A percentile compares a stretch with the other conserved stretches of the same genome.
Conservation (phyloP, 2,888 invertebrate genomes). For the Tigriopus californicus region DNA sequence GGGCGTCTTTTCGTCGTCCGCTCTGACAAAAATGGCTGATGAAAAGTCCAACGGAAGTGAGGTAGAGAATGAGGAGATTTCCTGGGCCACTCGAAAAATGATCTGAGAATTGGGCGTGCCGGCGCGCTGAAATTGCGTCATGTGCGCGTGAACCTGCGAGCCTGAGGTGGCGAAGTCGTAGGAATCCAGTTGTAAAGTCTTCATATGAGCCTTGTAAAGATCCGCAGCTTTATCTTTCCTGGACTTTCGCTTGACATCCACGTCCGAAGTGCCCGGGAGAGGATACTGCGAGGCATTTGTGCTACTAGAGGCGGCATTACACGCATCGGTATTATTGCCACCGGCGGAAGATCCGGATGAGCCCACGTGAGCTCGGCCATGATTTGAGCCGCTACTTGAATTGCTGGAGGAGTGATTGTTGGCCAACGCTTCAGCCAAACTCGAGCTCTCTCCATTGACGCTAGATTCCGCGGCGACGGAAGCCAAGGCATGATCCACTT, state of each 20-base stretch:
- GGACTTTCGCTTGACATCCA: background rate
- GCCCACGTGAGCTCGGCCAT: background rate
- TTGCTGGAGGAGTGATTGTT: too few relatives aligned
- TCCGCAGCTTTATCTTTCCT: background rate
- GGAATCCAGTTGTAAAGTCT: background rate
- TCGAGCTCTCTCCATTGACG: too few relatives aligned
- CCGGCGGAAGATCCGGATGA: background rate
- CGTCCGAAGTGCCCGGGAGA: background rate
- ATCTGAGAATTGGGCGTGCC: background rate
- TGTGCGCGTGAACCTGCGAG: background rate
- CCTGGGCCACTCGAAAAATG: constrained; percentile 59
- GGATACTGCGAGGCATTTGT: background rate
- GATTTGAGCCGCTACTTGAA: background rate
- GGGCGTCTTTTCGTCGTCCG: constrained; percentile 79
- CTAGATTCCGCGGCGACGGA: too few relatives aligned
- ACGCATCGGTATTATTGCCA: background rate
- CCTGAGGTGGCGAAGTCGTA: background rate
- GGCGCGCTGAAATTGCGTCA: background rate
- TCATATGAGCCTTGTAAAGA: background rate
- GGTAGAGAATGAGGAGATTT: constrained; percentile 78
- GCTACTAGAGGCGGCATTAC: too few relatives aligned
- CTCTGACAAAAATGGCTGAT: constrained; percentile 84
- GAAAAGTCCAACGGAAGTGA: constrained; percentile 78
- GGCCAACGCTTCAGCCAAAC: too few relatives aligned
- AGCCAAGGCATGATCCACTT: background rate